Evolutionary conservation across 2,797 vertebrate species (phyloP).

Genomic region (Sebastes minor): DNA sequence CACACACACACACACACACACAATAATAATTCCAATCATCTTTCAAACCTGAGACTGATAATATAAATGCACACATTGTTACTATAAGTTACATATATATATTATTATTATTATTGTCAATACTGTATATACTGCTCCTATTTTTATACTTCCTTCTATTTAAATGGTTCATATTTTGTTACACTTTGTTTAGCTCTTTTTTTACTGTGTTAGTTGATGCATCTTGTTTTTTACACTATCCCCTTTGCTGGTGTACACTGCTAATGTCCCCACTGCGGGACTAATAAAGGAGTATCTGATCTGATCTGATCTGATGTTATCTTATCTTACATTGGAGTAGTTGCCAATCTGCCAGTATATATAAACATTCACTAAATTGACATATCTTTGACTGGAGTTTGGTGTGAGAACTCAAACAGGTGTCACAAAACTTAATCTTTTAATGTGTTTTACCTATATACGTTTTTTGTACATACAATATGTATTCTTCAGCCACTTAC

Average conservation of each 20-base stretch:
- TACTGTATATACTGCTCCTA: no score
- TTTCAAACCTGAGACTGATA: neutral
- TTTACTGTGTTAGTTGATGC: no score
- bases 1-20: no score
- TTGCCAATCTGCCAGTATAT: neutral
- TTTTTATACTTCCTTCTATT: no score
- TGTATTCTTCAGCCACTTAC: neutral
- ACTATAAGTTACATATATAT: no score
- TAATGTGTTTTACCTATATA: neutral
- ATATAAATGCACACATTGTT: neutral
- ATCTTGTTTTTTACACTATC: no score
- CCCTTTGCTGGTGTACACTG: no score
- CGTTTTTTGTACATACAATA: neutral
- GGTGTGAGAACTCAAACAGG: neutral
- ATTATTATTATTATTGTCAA: no score
- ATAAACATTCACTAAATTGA: neutral
- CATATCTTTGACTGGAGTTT: neutral
- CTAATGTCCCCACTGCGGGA: rapidly evolving
- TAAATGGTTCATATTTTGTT: no score
- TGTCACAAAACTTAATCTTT: neutral
- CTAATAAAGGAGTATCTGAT: no score
- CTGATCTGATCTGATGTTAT: no score
- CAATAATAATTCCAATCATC: neutral
- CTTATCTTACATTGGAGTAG: neutral
- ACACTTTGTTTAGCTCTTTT: no score